Percentiles rank a stretch among this genome's conserved stretches.
phyloP scores from a whole-genome alignment of 1,140 invertebrate species.

The silkworm (Bombyx mori) region DNA sequence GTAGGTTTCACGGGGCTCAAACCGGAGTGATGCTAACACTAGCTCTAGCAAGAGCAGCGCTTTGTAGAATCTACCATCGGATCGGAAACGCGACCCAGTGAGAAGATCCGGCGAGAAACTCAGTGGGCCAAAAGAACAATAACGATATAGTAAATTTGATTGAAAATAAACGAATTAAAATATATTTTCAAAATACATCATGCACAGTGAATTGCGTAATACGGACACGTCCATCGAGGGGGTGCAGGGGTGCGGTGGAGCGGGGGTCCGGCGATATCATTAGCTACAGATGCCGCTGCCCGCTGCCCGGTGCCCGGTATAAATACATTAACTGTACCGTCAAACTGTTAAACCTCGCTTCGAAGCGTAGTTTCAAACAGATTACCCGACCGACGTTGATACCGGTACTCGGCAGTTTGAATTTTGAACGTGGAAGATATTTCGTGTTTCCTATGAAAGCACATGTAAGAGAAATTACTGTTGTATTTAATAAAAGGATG shows the following conservation, averaged over 20 bases:
- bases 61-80: too few species aligned
- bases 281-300: slow-evolving; percentile 65
- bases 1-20: too few species aligned
- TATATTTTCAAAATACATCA: too few species aligned
- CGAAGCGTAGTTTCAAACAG: slow-evolving; percentile 35
- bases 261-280: slow-evolving; percentile 55
- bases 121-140: too few species aligned
- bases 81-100: too few species aligned
- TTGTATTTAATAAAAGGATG: not conserved
- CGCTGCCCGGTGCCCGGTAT: slow-evolving; percentile 58
- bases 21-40: too few species aligned
- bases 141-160: not conserved
- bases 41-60: too few species aligned
- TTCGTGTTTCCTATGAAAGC: too few species aligned
- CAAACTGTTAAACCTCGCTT: slow-evolving; percentile 57
- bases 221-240: slow-evolving; percentile 1
- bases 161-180: not conserved
- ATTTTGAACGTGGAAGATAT: too few species aligned
- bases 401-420: too few species aligned
- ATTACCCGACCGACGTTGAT: slow-evolving; percentile 15
- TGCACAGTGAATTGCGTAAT: slow-evolving; percentile 3
- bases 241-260: slow-evolving; percentile 12
- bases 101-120: too few species aligned
- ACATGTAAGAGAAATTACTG: too few species aligned
- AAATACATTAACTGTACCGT: slow-evolving; percentile 66